phyloP scores from a whole-genome alignment of 1,140 invertebrate species.

The Kradibia gibbosae region DNA sequence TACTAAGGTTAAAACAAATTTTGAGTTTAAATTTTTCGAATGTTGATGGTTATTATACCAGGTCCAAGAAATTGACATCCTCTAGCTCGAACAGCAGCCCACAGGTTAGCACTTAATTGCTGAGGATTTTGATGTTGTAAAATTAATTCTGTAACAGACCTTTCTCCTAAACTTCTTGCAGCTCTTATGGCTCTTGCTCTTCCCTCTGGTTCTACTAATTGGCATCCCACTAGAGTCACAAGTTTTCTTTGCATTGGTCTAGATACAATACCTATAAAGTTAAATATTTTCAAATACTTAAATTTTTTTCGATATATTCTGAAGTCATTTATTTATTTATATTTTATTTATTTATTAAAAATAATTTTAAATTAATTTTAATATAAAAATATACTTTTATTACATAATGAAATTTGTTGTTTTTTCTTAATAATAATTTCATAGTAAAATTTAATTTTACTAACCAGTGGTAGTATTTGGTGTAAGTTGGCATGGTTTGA shows the following conservation, averaged over 20 bases:
- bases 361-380: too few relatives aligned
- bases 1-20: not conserved
- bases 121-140: constrained; percentile 95
- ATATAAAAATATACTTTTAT: too few relatives aligned
- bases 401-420: too few relatives aligned
- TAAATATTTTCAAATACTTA: not conserved
- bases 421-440: too few relatives aligned
- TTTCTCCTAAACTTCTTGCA: constrained; percentile 92
- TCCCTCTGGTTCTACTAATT: constrained; percentile 91
- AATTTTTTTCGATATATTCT: too few relatives aligned
- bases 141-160: constrained; percentile 95
- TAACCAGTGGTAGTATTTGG: constrained; percentile 64
- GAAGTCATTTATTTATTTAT: too few relatives aligned
- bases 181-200: constrained; percentile 86
- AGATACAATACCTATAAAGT: constrained; percentile 77
- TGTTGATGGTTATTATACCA: constrained; percentile 69
- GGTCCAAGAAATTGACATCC: constrained; percentile 99
- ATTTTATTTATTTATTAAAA: too few relatives aligned
- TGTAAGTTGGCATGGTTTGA: constrained; percentile 78
- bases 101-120: constrained; percentile 93
- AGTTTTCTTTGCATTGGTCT: constrained; percentile 96
- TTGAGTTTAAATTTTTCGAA: not conserved
- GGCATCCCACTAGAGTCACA: constrained; percentile 92
- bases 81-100: constrained; percentile 95
- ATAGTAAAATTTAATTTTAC: not conserved